A percentile compares a stretch with the other conserved stretches of the same genome.
phyloP scores from a whole-genome alignment of 2,888 invertebrate species.

The Drosophila prolongata region DNA sequence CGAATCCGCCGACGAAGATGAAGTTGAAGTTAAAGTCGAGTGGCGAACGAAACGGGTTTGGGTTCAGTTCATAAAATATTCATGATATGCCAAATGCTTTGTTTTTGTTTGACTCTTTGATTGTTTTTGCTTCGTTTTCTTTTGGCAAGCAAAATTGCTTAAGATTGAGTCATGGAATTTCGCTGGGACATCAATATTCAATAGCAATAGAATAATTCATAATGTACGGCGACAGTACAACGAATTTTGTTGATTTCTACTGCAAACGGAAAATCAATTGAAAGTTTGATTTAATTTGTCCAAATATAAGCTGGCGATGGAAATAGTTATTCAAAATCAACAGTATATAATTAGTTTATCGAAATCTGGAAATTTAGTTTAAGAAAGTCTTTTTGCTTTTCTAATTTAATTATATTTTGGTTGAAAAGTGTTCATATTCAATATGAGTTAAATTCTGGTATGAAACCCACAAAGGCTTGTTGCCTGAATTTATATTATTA shows the following conservation, averaged over 20 bases:
- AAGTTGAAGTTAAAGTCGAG: constrained; percentile 19
- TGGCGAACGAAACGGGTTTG: constrained; percentile 40
- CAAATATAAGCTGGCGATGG: no score
- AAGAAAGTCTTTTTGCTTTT: no score
- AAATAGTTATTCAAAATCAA: no score
- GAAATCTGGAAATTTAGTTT: no score
- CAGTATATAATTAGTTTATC: no score
- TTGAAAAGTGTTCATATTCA: no score
- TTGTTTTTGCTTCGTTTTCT: constrained; percentile 53
- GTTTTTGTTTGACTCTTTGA: constrained; percentile 41
- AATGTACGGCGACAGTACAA: background rate
- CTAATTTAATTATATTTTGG: no score
- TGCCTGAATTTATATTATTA: background rate
- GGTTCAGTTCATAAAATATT: constrained; percentile 59
- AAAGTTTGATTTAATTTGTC: no score
- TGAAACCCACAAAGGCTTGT: background rate
- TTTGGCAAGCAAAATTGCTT: constrained; percentile 33
- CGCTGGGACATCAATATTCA: constrained; percentile 20
- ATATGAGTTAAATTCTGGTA: no score
- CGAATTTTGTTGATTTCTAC: background rate
- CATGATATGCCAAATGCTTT: constrained; percentile 42
- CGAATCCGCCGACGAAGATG: constrained; percentile 8
- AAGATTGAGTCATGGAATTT: constrained; percentile 40
- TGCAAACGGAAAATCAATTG: no score
- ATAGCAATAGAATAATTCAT: constrained; percentile 1